Percentiles rank a stretch among this genome's conserved stretches.
These are phyloP conservation scores for Hylaea fasciaria DNA, from an alignment of 2,888 invertebrate genomes.

Conservation along the genomic window DNA sequence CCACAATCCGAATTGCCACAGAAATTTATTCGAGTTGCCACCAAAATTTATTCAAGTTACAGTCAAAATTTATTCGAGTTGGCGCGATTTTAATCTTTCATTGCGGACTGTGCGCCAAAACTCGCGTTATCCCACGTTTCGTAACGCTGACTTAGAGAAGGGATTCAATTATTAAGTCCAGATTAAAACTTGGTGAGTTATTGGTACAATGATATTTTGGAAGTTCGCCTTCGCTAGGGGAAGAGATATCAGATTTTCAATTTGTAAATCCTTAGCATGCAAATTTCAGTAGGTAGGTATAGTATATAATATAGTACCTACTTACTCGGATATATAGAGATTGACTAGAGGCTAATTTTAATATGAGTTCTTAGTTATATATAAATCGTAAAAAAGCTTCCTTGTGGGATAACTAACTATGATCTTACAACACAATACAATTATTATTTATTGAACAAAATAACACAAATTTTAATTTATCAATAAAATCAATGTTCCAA, in stretches of 20 bases:
- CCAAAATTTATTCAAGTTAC: constrained; percentile 25
- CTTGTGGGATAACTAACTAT: too few relatives aligned
- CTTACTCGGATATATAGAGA: too few relatives aligned
- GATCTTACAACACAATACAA: too few relatives aligned
- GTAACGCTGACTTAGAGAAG: constrained; percentile 41
- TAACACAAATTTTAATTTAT: too few relatives aligned
- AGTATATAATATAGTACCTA: too few relatives aligned
- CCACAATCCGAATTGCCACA: constrained; percentile 8
- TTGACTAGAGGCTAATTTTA: too few relatives aligned
- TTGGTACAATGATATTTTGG: constrained; percentile 35
- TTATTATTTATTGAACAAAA: too few relatives aligned
- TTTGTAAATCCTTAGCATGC: constrained; percentile 4
- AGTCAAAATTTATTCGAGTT: constrained; percentile 37
- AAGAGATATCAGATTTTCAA: constrained; percentile 17
- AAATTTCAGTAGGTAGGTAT: constrained; percentile 4
- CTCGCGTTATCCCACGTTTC: constrained; percentile 36
- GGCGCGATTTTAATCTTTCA: constrained; percentile 43
- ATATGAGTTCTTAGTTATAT: too few relatives aligned
- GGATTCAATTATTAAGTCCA: constrained; percentile 43
- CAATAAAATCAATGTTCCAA: too few relatives aligned
- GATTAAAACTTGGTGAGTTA: constrained; percentile 46
- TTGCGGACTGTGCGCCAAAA: constrained; percentile 32
- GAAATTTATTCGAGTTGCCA: constrained; percentile 21
- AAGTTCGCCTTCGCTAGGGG: constrained; percentile 25
- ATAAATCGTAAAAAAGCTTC: too few relatives aligned